Evolutionary conservation across 1,140 invertebrate genomes (phyloP).

Genomic region (Diplogasteroides magnus): DNA sequence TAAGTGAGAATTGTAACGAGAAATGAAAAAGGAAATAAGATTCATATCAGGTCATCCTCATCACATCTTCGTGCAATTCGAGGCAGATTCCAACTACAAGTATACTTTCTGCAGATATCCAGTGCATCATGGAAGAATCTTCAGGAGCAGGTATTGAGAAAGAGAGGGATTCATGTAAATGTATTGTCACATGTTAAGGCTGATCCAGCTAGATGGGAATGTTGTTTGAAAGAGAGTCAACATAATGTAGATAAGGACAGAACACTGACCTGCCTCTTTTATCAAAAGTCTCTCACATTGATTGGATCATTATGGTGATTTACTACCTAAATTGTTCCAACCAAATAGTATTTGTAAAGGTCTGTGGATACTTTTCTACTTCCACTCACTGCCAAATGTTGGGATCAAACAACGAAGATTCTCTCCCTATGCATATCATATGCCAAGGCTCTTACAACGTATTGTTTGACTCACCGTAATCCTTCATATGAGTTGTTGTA

Average conservation of each 20-base stretch:
- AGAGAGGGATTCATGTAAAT: neutral
- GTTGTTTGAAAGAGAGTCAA: too few species aligned
- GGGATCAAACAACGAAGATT: conserved; percentile 77
- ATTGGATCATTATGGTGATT: too few species aligned
- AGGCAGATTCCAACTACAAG: conserved; percentile 34
- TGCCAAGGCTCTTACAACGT: conserved; percentile 57
- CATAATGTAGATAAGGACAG: too few species aligned
- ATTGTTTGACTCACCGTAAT: conserved; percentile 1
- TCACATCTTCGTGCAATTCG: conserved; percentile 22
- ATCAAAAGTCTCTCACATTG: too few species aligned
- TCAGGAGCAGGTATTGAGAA: conserved; percentile 7
- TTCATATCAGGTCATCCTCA: neutral
- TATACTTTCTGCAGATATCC: conserved; percentile 31
- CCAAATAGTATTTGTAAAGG: too few species aligned
- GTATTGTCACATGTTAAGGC: neutral
- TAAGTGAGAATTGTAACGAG: neutral
- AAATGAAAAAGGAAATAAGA: conserved; percentile 1
- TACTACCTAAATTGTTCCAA: too few species aligned
- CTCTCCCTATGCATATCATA: conserved; percentile 71
- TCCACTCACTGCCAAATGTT: conserved; percentile 68
- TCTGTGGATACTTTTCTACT: conserved; percentile 24
- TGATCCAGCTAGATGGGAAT: neutral
- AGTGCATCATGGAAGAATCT: conserved; percentile 2
- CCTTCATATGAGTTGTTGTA: neutral
- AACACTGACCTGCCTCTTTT: too few species aligned